A percentile compares a stretch with the other conserved stretches of the same genome.
phyloP scores from a whole-genome alignment of 1,140 invertebrate species.

The Acromyrmex charruanus region DNA sequence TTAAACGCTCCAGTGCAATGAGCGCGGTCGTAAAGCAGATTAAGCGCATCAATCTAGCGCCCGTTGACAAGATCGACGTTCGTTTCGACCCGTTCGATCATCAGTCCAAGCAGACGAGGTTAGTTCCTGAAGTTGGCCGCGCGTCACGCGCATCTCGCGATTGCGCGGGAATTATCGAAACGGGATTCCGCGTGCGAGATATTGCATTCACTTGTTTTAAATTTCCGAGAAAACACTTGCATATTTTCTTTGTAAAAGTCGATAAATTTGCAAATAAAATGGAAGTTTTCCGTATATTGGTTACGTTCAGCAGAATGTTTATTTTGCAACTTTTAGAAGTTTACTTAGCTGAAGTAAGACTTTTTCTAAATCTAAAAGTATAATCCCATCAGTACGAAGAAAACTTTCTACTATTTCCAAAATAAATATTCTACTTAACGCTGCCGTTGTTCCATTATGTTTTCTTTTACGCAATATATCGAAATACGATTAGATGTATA shows the following conservation, averaged over 20 bases:
- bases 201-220: not conserved
- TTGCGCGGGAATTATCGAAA: constrained; percentile 4
- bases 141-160: not conserved
- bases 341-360: no score
- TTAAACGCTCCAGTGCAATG: constrained; percentile 88
- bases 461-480: no score
- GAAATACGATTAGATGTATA: not conserved
- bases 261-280: not conserved
- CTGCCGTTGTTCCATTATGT: not conserved
- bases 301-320: no score
- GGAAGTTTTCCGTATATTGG: not conserved
- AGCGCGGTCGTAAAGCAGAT: constrained; percentile 91
- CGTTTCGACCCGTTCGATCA: constrained; percentile 94
- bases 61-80: constrained; percentile 92
- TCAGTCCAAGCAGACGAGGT: constrained; percentile 91
- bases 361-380: no score
- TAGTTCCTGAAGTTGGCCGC: constrained; percentile 76
- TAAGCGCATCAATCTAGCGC: constrained; percentile 91
- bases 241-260: not conserved
- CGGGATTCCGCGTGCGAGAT: not conserved
- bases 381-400: no score
- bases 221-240: not conserved
- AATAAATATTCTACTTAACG: no score
- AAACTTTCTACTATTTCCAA: no score
- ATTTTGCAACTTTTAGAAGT: no score